Conservation (phyloP, 2,888 invertebrate species). For the Nemotelus pantherinus region DNA sequence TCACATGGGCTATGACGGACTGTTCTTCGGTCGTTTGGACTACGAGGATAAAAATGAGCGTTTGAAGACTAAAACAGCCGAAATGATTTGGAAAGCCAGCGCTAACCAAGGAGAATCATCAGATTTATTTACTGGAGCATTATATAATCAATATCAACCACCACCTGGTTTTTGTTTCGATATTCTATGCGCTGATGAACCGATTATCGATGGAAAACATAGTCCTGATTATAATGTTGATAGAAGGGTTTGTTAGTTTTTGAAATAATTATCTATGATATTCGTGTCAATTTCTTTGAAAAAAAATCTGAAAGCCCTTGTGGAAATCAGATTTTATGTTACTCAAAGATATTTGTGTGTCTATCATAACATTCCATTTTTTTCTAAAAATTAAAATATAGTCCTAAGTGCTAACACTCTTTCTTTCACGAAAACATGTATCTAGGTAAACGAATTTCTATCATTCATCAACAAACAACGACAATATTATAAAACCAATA, state of each 20-base stretch:
- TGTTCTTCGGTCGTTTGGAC: constrained; percentile 87
- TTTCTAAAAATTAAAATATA: too few relatives aligned
- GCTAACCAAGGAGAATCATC: constrained; percentile 72
- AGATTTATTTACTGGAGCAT: constrained; percentile 83
- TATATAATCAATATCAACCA: constrained; percentile 84
- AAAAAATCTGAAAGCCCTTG: neutral
- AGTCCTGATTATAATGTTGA: constrained; percentile 88
- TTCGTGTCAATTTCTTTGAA: constrained; percentile 31
- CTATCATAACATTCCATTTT: too few relatives aligned
- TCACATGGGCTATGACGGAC: constrained; percentile 88
- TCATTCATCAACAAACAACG: constrained; percentile 70
- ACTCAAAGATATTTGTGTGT: too few relatives aligned
- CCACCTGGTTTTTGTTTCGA: constrained; percentile 96
- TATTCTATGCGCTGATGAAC: constrained; percentile 82
- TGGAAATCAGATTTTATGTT: neutral
- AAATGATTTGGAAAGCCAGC: constrained; percentile 86
- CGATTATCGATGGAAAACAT: constrained; percentile 83
- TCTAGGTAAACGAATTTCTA: constrained; percentile 69
- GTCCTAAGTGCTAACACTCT: too few relatives aligned
- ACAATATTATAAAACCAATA: constrained; percentile 72
- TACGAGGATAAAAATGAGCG: constrained; percentile 81
- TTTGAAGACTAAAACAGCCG: constrained; percentile 71
- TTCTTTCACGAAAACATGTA: neutral
- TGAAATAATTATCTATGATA: neutral
- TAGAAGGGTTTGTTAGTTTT: constrained; percentile 67